phyloP scores from a whole-genome alignment of 1,140 invertebrate genomes.

The Cherax destructor region DNA sequence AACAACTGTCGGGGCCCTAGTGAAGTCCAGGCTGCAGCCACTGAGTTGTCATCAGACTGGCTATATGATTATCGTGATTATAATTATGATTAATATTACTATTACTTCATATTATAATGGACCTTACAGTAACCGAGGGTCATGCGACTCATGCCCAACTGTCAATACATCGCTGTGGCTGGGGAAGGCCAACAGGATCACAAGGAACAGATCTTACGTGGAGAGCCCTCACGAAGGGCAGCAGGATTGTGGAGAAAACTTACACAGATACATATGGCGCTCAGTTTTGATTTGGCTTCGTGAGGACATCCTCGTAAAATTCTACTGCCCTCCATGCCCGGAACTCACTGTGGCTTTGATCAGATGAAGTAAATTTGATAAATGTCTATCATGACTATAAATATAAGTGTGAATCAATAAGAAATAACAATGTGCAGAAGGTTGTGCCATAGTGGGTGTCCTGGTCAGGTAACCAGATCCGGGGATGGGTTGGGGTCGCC shows the following conservation, averaged over 20 bases:
- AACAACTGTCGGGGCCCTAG: conserved; percentile 17
- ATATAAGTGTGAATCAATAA: conserved; percentile 13
- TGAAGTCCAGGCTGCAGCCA: conserved; percentile 35
- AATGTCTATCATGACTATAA: conserved; percentile 15
- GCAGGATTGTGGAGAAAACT: conserved; percentile 53
- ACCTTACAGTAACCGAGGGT: conserved; percentile 69
- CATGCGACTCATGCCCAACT: conserved; percentile 62
- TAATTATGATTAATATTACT: conserved; percentile 71
- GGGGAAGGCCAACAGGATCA: conserved; percentile 61
- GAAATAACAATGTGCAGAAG: conserved; percentile 22
- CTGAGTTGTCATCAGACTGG: conserved; percentile 70
- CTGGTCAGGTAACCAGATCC: conserved; percentile 29
- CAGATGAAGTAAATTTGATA: conserved; percentile 40
- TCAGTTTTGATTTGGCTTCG: conserved; percentile 68
- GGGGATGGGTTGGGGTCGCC: conserved; percentile 61
- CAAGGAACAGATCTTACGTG: conserved; percentile 69
- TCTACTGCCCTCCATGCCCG: conserved; percentile 63
- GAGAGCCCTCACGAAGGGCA: conserved; percentile 66
- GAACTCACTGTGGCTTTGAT: conserved; percentile 32
- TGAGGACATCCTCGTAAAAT: conserved; percentile 68
- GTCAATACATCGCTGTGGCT: conserved; percentile 59
- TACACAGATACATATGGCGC: conserved; percentile 67
- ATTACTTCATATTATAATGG: conserved; percentile 71
- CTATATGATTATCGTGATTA: conserved; percentile 71
- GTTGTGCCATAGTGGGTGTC: conserved; percentile 37